Base-by-base conservation (phyloP, 2,797 vertebrate genomes). In the Euphonia xanthogaster region DNA sequence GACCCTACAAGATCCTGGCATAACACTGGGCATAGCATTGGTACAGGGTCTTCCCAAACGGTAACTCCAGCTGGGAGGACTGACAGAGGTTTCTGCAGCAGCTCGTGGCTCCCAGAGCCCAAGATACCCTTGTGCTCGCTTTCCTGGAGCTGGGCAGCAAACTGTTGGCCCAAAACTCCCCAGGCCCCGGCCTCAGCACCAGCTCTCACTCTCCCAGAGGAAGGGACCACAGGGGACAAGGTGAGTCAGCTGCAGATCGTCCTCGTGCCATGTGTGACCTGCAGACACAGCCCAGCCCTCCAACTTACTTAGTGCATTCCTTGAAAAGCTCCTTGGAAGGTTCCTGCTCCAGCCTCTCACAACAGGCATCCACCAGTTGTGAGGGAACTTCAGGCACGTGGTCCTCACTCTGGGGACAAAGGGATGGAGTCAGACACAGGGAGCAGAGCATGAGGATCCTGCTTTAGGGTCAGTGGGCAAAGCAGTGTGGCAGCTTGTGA, bases 251-350 rank as follows among this genome's bases (percentile, higher is more conserved):
- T 40, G 67, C 53, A 76, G 53, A 48, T 19, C 72, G 23, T 33
- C 12, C 33, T 51, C 0, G 0, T 27, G n/a, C 20, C 8, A 4
- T 1, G 25, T 48, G 23, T 0, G 6, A 91, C 33, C 57, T 40
- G 21, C n/a, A 86, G 63, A 47, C 53, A 94, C 42, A 42, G 8
- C n/a, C 39, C 61, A 51, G 33, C 19, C 39, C 60, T 72, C 37
- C 9, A 51, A 90, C 98, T 98, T 97, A 99, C 99, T 98, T 99
- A 97, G 99, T 99, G 86, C 98, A 99, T 94, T 99, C 99, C 97
- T 99, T 99, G 98, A 99, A 99, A 93, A 99, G 99, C 92, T 99
- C 99, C 96, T 99, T 99, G 97, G 98, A 99, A 94, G 99, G 98
- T 11, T 99, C 99, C 90, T 99, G 97, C 91, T 99, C 98, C 95